Evolutionary conservation across 2,888 invertebrate genomes (phyloP).

Genomic region (Athetis lepigone): DNA sequence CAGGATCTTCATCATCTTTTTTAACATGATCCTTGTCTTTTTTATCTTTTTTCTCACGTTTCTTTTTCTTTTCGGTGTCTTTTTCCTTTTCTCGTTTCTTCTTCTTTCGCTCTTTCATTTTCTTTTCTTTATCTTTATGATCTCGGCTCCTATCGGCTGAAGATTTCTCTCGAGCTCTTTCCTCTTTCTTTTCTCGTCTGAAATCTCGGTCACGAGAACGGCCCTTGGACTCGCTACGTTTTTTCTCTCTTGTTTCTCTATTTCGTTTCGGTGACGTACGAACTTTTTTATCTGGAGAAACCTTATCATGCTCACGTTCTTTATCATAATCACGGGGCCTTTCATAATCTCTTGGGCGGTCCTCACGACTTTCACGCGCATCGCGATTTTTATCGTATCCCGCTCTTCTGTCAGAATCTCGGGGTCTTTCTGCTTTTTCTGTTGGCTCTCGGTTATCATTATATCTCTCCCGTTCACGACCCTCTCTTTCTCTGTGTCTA

Average conservation of each 20-base stretch:
- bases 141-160: constrained; percentile 87
- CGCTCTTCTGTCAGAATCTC: constrained; percentile 80
- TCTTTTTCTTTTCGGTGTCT: constrained; percentile 87
- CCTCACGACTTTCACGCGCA: constrained; percentile 77
- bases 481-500: constrained; percentile 84
- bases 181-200: constrained; percentile 89
- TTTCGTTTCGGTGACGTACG: constrained; percentile 82
- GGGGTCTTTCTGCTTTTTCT: constrained; percentile 83
- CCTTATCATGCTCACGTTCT: constrained; percentile 84
- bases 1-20: constrained; percentile 73
- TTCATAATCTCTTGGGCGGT: constrained; percentile 77
- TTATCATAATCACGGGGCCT: constrained; percentile 82
- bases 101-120: constrained; percentile 86
- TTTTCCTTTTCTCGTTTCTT: constrained; percentile 90
- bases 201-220: constrained; percentile 89
- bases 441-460: constrained; percentile 82
- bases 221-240: constrained; percentile 85
- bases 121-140: constrained; percentile 91
- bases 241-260: constrained; percentile 82
- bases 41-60: constrained; percentile 90
- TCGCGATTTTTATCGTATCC: constrained; percentile 79
- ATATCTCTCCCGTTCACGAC: constrained; percentile 82
- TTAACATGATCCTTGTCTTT: constrained; percentile 86
- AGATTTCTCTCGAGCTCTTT: constrained; percentile 82
- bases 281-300: constrained; percentile 83